Base-by-base conservation (phyloP, 2,888 invertebrate species). In the Ophion ventricosus region DNA sequence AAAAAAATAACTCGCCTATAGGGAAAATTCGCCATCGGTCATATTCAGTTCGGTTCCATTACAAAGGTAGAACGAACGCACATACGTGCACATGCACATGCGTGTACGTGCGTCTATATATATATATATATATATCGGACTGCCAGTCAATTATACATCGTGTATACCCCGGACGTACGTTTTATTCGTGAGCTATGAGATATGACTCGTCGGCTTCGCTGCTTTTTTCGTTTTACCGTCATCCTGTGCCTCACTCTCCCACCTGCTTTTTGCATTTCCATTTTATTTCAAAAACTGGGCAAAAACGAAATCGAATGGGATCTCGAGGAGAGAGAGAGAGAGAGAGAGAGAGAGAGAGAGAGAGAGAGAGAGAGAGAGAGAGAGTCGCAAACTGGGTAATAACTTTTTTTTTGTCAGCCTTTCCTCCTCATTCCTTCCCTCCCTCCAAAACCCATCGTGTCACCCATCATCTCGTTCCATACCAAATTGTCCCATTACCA, bases 401-500 rank as follows among this genome's bases (percentile, higher is more conserved):
- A 84, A 84, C 84, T 81, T 84, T 84, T 84, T n/a, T 84, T 78
- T 56, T 61, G 59, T 59, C 59, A 49, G 49, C 49, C 14, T 49
- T 49, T 17, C 14, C 17, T 11, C 49, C 69, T 20, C 63, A 29
- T 67, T 77, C 56, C 74, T 63, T 49, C 14, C 14, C 14, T 17
- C 17, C 4, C 49, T 49, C 17, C 49, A 14, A n/a, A n/a, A 49
- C 17, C 49, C 17, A 49, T 49, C 49, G 49, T 17, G 49, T 11
- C 49, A 49, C 49, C 49, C 49, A 17, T 49, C 49, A 49, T 49
- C 49, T 49, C 57, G 72, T 61, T 67, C 73, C 76, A 69, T 64
- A 54, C 77, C 77, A 82, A 84, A 84, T 81, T 84, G 84, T 84
- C 78, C 84, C 79, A 84, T 84, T 84, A 84, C 75, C 84, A 82